A percentile compares a stretch with the other conserved stretches of the same genome.
Conservation (phyloP, 2,888 invertebrate species). For the Clunio marinus region DNA sequence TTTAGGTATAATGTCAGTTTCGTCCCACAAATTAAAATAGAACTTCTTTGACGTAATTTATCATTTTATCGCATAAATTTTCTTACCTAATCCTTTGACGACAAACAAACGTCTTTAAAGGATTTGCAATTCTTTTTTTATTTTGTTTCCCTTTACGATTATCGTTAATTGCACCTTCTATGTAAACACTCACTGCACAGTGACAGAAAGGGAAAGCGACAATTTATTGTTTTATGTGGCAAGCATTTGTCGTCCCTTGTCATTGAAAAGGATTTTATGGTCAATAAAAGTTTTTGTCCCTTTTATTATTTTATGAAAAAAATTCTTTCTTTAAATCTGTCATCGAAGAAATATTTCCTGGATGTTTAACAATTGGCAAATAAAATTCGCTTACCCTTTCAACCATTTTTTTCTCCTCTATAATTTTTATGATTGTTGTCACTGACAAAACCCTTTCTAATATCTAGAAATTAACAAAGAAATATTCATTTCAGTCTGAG, state of each 20-base stretch:
- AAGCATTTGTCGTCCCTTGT: background rate
- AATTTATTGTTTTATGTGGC: conserved; percentile 20
- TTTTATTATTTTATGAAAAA: background rate
- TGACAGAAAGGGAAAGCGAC: background rate
- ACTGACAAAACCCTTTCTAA: too few species aligned
- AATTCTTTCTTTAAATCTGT: background rate
- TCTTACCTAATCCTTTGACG: conserved; percentile 15
- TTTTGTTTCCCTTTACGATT: background rate
- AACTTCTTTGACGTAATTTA: conserved; percentile 12
- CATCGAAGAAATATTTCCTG: background rate
- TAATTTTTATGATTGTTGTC: too few species aligned
- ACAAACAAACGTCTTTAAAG: background rate
- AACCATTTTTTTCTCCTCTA: too few species aligned
- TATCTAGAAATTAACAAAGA: too few species aligned
- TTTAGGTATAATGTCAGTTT: background rate
- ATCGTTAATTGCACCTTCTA: background rate
- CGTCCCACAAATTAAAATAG: background rate
- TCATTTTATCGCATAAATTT: too few species aligned
- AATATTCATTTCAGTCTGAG: too few species aligned
- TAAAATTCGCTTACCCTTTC: too few species aligned
- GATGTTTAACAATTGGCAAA: background rate
- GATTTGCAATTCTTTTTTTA: conserved; percentile 5
- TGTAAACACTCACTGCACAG: background rate
- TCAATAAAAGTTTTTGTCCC: conserved; percentile 5
- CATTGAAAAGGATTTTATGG: background rate